A percentile compares a stretch with the other conserved stretches of the same genome.
Evolutionary conservation across 2,888 invertebrate genomes (phyloP).

Genomic region (Epicampocera succincta): DNA sequence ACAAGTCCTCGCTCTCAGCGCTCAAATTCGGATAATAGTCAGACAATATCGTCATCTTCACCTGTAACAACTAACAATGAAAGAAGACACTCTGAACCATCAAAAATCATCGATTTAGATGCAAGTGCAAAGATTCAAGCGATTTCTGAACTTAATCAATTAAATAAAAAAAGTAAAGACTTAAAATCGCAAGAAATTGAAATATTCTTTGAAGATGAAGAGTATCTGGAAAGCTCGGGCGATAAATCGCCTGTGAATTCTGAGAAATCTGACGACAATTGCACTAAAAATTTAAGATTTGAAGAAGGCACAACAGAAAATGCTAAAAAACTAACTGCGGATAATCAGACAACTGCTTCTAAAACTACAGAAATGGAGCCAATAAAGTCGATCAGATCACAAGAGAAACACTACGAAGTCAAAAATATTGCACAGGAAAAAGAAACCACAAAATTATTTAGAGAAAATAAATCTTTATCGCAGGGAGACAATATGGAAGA

Average conservation of each 20-base stretch:
- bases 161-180: conserved; percentile 7
- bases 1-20: conserved; percentile 70
- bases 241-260: conserved; percentile 50
- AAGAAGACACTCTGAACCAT: conserved; percentile 67
- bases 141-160: not conserved
- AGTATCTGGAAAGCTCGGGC: conserved; percentile 63
- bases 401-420: not conserved
- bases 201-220: conserved; percentile 55
- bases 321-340: not conserved
- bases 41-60: not conserved
- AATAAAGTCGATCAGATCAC: not conserved
- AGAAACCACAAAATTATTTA: not conserved
- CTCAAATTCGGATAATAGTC: conserved; percentile 68
- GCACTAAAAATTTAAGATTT: not conserved
- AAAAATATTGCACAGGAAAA: not conserved
- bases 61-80: conserved; percentile 31
- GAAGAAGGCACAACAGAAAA: conserved; percentile 7
- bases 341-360: not conserved
- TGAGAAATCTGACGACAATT: conserved; percentile 27
- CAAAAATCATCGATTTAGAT: conserved; percentile 43
- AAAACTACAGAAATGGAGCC: not conserved
- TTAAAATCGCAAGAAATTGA: conserved; percentile 49
- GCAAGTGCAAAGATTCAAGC: not conserved
- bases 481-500: conserved; percentile 1
- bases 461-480: not conserved